Conservation (phyloP, 92 coral and sea anemone species). For the Diadumene lineata region DNA sequence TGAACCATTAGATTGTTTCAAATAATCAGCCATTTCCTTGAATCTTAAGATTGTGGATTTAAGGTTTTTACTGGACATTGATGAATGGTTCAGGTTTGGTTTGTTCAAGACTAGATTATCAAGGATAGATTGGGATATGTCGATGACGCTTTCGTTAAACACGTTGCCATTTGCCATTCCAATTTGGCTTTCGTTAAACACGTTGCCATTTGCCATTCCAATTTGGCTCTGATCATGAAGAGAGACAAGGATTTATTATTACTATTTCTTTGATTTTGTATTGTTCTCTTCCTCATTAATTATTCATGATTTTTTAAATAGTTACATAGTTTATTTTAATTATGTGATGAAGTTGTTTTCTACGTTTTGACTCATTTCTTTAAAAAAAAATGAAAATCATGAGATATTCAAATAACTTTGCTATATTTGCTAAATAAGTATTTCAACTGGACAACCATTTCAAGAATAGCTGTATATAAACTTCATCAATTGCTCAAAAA, state of each 20-base stretch:
- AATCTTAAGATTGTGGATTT: background rate
- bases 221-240: background rate
- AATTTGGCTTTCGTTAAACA: background rate
- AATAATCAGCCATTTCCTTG: background rate
- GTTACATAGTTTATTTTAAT: no score
- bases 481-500: no score
- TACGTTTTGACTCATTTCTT: background rate
- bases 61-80: slow-evolving; percentile 15
- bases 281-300: no score
- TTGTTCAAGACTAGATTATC: slow-evolving; percentile 6
- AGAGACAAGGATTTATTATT: no score
- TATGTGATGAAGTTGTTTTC: no score
- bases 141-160: background rate
- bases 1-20: slow-evolving; percentile 1
- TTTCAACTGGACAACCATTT: no score
- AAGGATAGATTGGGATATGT: background rate
- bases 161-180: background rate
- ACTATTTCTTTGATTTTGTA: no score
- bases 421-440: background rate
- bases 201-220: background rate
- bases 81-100: background rate
- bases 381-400: no score
- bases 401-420: background rate
- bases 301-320: no score
- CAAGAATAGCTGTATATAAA: background rate